Evolutionary conservation across 2,888 invertebrate species (phyloP).

Genomic region (Protonemura montana): DNA sequence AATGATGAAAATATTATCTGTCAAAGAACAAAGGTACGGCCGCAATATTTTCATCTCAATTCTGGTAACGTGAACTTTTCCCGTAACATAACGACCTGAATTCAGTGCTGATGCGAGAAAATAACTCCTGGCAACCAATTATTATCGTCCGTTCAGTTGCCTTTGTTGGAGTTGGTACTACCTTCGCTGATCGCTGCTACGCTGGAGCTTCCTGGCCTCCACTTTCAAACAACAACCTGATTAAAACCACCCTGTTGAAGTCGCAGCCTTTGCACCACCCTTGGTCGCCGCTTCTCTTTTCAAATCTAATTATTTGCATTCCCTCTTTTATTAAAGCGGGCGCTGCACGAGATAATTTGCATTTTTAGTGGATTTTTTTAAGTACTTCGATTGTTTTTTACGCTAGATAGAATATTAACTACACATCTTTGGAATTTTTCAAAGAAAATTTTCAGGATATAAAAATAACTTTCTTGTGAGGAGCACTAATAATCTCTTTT

Average conservation of each 20-base stretch:
- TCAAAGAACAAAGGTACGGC: no score
- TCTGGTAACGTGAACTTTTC: no score
- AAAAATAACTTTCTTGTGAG: no score
- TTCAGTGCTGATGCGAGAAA: no score
- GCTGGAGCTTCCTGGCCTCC: neutral
- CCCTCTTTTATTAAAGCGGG: neutral
- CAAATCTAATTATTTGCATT: neutral
- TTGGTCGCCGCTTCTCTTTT: neutral
- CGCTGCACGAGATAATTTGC: neutral
- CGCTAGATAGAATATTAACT: neutral
- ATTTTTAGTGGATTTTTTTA: neutral
- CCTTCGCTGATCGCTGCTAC: neutral
- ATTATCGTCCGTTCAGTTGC: no score
- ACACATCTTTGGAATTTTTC: neutral
- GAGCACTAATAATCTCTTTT: no score
- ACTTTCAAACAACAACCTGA: neutral
- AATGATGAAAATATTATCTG: no score
- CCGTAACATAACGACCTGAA: no score
- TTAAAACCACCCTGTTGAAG: neutral
- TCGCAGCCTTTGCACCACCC: neutral
- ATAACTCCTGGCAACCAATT: no score
- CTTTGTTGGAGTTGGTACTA: neutral
- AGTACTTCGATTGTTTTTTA: neutral
- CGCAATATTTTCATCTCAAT: no score
- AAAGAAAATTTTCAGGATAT: no score